Conservation (phyloP, 2,888 invertebrate genomes). For the Cyaniris semiargus region DNA sequence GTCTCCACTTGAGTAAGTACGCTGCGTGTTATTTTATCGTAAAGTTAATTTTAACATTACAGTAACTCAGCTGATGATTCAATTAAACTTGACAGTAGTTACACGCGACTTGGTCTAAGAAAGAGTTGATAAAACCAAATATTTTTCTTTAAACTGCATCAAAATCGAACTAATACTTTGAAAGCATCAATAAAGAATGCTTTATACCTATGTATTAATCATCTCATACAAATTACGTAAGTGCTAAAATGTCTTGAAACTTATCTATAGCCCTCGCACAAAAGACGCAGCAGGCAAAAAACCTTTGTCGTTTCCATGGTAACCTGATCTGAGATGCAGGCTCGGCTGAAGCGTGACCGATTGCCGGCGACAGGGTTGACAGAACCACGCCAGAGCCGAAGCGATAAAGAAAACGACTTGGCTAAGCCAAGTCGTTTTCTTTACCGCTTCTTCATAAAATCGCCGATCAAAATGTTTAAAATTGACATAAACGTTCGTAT, state of each 20-base stretch:
- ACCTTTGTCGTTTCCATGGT: conserved; percentile 19
- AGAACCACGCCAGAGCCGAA: not conserved
- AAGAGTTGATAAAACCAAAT: not conserved
- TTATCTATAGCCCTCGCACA: not conserved
- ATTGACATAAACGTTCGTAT: too few species aligned
- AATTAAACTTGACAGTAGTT: not conserved
- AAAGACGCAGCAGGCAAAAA: conserved; percentile 10
- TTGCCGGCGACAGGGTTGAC: conserved; percentile 15
- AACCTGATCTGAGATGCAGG: conserved; percentile 21
- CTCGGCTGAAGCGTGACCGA: conserved; percentile 11
- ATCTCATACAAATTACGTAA: not conserved
- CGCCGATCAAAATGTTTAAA: too few species aligned
- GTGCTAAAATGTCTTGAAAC: not conserved
- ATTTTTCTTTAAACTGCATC: too few species aligned
- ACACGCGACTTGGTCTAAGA: not conserved
- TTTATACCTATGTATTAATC: too few species aligned
- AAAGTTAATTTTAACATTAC: conserved; percentile 16
- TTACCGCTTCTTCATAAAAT: too few species aligned
- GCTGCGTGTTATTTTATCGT: not conserved
- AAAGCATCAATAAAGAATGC: too few species aligned
- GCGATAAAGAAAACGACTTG: too few species aligned
- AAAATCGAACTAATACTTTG: too few species aligned
- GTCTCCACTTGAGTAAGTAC: not conserved
- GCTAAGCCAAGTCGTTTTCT: too few species aligned
- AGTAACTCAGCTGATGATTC: not conserved